These are phyloP conservation scores for Drosophila hydei DNA, from an alignment of 1,140 invertebrate genomes.

Conservation along the genomic window DNA sequence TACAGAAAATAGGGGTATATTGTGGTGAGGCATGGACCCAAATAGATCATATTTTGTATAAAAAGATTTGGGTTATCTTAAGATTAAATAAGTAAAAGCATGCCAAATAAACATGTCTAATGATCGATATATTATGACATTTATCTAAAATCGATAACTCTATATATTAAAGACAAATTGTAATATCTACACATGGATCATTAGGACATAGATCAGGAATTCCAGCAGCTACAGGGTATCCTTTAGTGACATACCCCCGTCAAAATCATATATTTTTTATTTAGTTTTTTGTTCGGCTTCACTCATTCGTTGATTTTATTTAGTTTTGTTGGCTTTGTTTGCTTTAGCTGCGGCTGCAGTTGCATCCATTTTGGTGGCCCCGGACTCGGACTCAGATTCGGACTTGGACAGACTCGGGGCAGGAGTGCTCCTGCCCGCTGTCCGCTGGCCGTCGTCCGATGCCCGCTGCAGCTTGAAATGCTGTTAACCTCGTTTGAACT, in stretches of 20 bases:
- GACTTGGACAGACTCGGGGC: constrained; percentile 27
- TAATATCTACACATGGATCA: too few species aligned
- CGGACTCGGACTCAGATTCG: constrained; percentile 15
- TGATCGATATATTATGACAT: background rate
- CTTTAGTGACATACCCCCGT: background rate
- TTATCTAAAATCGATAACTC: background rate
- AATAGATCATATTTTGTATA: too few species aligned
- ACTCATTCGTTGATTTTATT: constrained; percentile 51
- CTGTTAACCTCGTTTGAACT: constrained; percentile 81
- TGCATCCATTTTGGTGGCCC: constrained; percentile 72
- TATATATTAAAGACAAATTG: too few species aligned
- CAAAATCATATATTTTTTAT: background rate
- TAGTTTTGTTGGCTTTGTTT: constrained; percentile 52
- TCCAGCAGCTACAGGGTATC: constrained; percentile 6
- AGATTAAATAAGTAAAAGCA: too few species aligned
- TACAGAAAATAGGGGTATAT: background rate
- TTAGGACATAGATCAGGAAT: too few species aligned
- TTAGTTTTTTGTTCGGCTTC: constrained; percentile 7
- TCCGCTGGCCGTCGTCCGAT: background rate
- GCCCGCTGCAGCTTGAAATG: constrained; percentile 59
- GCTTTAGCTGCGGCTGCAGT: constrained; percentile 60
- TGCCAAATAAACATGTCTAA: too few species aligned
- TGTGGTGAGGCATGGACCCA: too few species aligned
- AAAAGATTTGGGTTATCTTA: too few species aligned
- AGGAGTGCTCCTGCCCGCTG: constrained; percentile 32